These are phyloP conservation scores for Alosa alosa DNA, from an alignment of 2,113 vertebrate species.

Conservation along the genomic window DNA sequence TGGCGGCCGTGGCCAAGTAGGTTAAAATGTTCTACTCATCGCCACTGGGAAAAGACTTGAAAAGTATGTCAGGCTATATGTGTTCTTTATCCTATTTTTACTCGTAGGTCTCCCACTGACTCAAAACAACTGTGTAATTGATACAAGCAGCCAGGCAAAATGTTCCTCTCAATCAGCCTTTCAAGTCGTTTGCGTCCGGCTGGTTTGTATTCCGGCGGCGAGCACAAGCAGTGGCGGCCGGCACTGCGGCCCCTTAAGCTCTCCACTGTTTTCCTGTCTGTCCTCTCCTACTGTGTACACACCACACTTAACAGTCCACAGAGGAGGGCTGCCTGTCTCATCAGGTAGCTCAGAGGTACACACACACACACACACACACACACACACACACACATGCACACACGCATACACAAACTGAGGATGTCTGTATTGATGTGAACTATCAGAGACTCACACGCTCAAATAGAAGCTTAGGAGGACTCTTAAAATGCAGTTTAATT, in stretches of 20 bases:
- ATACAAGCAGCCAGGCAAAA: background rate
- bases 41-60: background rate
- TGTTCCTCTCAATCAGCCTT: background rate
- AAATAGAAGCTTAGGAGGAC: background rate
- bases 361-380: too few relatives aligned
- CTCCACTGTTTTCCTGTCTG: background rate
- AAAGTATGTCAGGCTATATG: background rate
- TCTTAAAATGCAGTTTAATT: background rate
- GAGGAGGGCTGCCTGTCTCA: background rate
- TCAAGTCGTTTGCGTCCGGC: background rate
- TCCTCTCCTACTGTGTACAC: background rate
- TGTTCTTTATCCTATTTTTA: background rate
- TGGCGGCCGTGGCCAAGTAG: background rate
- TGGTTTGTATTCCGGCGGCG: background rate
- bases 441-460: background rate
- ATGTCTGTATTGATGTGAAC: background rate
- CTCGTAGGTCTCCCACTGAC: background rate
- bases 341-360: too few relatives aligned
- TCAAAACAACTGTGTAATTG: background rate
- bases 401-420: background rate
- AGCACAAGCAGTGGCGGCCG: background rate
- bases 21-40: slow-evolving; percentile 8
- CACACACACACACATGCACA: too few relatives aligned
- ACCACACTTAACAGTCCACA: background rate
- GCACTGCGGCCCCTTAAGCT: background rate